Conservation (phyloP, 2,888 invertebrate species). For the Caenorhabditis sp. region DNA sequence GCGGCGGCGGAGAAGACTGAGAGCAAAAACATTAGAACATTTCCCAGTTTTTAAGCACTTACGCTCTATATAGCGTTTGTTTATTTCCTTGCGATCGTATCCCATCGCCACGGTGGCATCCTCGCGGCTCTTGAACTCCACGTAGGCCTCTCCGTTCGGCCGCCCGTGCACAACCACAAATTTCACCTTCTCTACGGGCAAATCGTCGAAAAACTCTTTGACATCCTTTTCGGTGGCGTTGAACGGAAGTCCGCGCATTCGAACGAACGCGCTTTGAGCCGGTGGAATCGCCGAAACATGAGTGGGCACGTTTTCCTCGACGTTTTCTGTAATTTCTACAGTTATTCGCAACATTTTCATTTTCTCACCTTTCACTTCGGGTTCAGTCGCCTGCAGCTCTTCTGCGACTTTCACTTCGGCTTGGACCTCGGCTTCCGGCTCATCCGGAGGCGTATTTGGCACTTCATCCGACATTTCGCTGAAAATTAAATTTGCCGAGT, state of each 20-base stretch:
- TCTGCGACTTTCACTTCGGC: background rate
- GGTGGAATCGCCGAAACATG: background rate
- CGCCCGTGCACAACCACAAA: slow-evolving; percentile 59
- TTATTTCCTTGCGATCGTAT: slow-evolving; percentile 68
- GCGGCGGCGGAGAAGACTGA: slow-evolving; percentile 58
- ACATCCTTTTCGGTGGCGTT: slow-evolving; percentile 67
- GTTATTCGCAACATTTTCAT: background rate
- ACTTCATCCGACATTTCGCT: slow-evolving; percentile 37
- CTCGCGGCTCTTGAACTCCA: slow-evolving; percentile 55
- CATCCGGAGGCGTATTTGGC: background rate
- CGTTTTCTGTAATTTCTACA: background rate
- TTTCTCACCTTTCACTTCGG: slow-evolving; percentile 3
- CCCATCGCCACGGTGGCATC: slow-evolving; percentile 65
- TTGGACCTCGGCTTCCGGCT: background rate
- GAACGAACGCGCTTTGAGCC: slow-evolving; percentile 30
- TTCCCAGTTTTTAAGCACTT: background rate
- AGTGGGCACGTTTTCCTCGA: background rate
- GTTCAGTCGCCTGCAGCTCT: too few species aligned
- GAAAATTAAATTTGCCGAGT: slow-evolving; percentile 7
- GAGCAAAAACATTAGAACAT: background rate
- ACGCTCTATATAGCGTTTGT: slow-evolving; percentile 75
- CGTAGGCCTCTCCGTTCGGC: slow-evolving; percentile 74
- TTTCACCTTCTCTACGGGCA: slow-evolving; percentile 39
- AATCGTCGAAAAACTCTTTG: slow-evolving; percentile 69
- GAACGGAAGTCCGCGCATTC: slow-evolving; percentile 75